Base-by-base conservation (phyloP, 2,888 invertebrate genomes). In the Tenthredo mesomela region DNA sequence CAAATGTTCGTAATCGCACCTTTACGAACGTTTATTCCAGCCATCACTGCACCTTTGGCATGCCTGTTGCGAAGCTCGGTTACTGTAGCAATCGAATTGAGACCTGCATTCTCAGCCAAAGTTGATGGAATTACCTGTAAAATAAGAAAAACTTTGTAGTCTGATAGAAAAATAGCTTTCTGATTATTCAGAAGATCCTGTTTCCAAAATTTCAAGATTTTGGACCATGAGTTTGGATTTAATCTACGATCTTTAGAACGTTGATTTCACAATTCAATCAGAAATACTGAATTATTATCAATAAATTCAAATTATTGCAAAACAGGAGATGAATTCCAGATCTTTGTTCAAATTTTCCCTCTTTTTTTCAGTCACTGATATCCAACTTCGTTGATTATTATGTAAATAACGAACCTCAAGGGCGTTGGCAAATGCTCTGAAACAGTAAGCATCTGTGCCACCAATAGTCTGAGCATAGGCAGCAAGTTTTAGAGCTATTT, bases 1-100 rank as follows among this genome's bases (percentile, higher is more conserved):
- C 98, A 95, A 93, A 99, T 99, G 94, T 99, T 98, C 1, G 99
- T 98, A 89, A 99, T 98, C 88, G 97, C 96, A 84, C 99, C 99
- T 95, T 97, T 98, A 80, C 99, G 96, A 85, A 99, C 99, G 94
- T 99, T 99, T 88, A 99, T 99, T 84, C 99, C 99, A 75, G 98
- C 97, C 88, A 96, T 97, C 86, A 95, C 95, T 91, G 97, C 97
- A 54, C 97, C 97, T 88, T 96, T 95, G 7, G 98, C 98, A 94
- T 99, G 99, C 90, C 97, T 96, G 92, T 98, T 98, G 86, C 99
- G 96, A 89, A 99, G 94, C 93, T 99, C 99, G 0, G 99, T 99
- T 15, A 99, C 99, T 0, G 99, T 99, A 89, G 97, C 96, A 91
- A 99, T 98, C 1, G 99, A 97, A 94, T 98, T 98, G 84, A 99